phyloP scores from a whole-genome alignment of 2,888 invertebrate species.

The Lypha dubia region DNA sequence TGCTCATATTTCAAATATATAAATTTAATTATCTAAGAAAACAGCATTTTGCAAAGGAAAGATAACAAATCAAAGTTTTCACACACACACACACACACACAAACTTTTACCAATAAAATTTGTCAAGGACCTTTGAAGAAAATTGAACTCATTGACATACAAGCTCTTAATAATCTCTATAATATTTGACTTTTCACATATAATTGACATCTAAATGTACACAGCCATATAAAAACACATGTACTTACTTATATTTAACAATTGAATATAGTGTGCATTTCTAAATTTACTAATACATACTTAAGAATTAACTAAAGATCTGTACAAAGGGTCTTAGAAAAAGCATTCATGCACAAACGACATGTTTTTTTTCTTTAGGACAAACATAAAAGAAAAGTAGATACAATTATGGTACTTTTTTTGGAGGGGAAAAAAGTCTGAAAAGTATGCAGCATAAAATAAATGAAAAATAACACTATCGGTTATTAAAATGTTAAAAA shows the following conservation, averaged over 20 bases:
- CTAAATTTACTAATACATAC: slow-evolving; percentile 14
- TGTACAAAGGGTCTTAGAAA: slow-evolving; percentile 14
- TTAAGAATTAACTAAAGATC: slow-evolving; percentile 24
- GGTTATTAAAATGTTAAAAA: background rate
- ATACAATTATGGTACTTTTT: background rate
- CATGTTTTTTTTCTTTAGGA: background rate
- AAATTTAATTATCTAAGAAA: slow-evolving; percentile 1
- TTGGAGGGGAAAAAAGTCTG: background rate
- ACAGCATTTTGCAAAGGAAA: background rate
- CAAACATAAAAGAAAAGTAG: background rate
- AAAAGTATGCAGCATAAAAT: background rate
- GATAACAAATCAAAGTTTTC: slow-evolving; percentile 23
- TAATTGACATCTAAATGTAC: slow-evolving; percentile 22
- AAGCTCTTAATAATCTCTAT: slow-evolving; percentile 52
- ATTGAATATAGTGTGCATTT: background rate
- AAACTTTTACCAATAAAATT: slow-evolving; percentile 5
- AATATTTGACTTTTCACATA: slow-evolving; percentile 62
- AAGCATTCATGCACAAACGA: no score
- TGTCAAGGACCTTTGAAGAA: slow-evolving; percentile 34
- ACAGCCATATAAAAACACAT: no score
- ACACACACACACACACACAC: background rate
- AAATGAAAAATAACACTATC: no score
- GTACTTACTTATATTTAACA: background rate
- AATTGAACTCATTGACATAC: slow-evolving; percentile 45
- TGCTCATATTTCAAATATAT: background rate